Conservation (phyloP, 2,113 vertebrate genomes). For the Otolemur garnettii region DNA sequence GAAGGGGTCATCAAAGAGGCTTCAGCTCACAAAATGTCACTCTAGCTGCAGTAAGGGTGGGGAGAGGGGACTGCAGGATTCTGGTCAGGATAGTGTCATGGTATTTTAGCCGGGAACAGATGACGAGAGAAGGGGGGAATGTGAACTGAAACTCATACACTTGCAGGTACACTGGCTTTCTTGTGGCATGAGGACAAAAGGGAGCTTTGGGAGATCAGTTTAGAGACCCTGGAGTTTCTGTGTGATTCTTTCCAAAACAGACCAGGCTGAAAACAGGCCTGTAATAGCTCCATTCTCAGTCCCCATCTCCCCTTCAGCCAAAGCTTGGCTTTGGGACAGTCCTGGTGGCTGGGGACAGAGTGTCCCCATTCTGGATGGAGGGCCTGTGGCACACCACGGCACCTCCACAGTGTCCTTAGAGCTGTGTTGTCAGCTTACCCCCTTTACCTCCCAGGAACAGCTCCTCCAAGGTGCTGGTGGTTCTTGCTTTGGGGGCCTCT, state of each 20-base stretch:
- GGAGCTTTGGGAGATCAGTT: neutral
- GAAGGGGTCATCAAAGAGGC: neutral
- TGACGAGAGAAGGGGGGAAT: too few species aligned
- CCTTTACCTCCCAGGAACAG: too few species aligned
- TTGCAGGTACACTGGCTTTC: neutral
- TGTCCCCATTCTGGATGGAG: too few species aligned
- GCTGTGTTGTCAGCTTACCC: neutral
- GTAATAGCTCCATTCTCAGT: neutral
- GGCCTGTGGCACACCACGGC: accelerated
- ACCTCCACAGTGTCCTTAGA: neutral
- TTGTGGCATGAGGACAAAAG: neutral
- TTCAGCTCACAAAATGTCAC: neutral
- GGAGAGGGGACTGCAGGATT: neutral
- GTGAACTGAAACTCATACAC: neutral
- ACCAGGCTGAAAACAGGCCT: neutral
- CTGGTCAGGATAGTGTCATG: too few species aligned
- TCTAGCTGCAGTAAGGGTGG: too few species aligned
- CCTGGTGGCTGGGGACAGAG: too few species aligned
- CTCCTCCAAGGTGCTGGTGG: neutral
- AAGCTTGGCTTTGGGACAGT: too few species aligned
- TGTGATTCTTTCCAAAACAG: neutral
- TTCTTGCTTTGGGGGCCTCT: neutral
- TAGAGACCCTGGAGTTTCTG: neutral
- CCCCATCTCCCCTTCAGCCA: neutral
- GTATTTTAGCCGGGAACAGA: neutral